Conservation (phyloP, 2,113 vertebrate genomes). For the Thoracochromis brauschi region DNA sequence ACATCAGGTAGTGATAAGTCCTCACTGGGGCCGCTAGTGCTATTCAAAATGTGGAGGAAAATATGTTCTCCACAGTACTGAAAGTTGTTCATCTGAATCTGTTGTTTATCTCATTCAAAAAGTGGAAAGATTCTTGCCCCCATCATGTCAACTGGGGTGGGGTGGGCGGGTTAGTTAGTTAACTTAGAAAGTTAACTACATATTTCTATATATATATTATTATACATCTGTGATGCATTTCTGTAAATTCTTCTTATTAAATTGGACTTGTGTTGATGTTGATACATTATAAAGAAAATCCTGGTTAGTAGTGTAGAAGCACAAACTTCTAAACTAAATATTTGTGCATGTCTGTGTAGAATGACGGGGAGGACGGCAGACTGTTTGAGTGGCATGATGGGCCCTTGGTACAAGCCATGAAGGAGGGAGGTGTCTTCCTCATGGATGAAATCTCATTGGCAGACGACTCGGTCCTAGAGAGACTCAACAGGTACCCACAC, state of each 20-base stretch:
- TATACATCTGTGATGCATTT: neutral
- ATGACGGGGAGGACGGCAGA: slow-evolving; percentile 70
- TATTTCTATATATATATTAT: neutral
- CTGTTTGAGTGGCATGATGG: slow-evolving; percentile 96
- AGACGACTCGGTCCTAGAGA: slow-evolving; percentile 94
- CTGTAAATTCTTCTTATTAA: neutral
- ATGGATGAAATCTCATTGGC: slow-evolving; percentile 97
- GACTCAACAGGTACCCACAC: slow-evolving; percentile 87
- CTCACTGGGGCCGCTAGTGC: neutral
- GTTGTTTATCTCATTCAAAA: neutral
- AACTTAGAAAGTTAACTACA: neutral
- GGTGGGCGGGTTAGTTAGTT: neutral
- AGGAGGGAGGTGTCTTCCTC: slow-evolving; percentile 85
- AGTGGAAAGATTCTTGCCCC: neutral
- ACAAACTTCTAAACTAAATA: neutral
- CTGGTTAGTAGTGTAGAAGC: neutral
- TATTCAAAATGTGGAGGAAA: neutral
- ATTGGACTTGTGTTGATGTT: neutral
- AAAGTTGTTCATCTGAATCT: neutral
- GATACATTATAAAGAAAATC: neutral
- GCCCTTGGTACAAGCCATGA: slow-evolving; percentile 90
- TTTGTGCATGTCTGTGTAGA: slow-evolving; percentile 52
- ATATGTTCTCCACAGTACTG: neutral
- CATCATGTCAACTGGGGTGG: neutral
- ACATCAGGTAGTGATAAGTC: slow-evolving; percentile 23